Base-by-base conservation (phyloP, 2,888 invertebrate genomes). In the Hyposoter didymator region DNA sequence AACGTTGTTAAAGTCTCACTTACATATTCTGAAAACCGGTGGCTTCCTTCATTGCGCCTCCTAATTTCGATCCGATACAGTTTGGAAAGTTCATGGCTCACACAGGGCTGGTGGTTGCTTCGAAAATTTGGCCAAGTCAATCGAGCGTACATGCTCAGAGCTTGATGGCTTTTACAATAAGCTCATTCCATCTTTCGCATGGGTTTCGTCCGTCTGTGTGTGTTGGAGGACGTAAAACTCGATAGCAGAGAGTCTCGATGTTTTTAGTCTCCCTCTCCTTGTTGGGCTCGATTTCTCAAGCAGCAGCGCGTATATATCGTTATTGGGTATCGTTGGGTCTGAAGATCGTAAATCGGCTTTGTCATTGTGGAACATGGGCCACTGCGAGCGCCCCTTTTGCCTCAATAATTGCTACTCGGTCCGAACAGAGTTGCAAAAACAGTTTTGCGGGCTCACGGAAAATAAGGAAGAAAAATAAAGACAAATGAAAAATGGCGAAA, bases 281-380 rank as follows among this genome's bases (percentile, higher is more conserved):
- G 8, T 5, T 52, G 22, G 14, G n/a, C 52, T 67, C 22, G 17
- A 12, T 59, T 59, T 43, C 39, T 43, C 10, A 35, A 39, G 28
- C 12, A 14, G n/a, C 43, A 35, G 28, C 2, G 52, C n/a, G n/a
- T n/a, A n/a, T n/a, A n/a, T 52, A n/a, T 74, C 28, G 14, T 59
- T 22, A 14, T 14, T 43, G 35, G 39, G 47, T 49, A 64, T 78
- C 67, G 78, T 32, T 49, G 7, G 76, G 64, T 80, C 75, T 74
- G 64, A 67, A 78, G 73, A 62, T 81, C 84, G 62, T 84, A 84
- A 84, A 84, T 84, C 84, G 78, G 84, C 52, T 81, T 84, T 69
- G 67, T 67, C n/a, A 64, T 49, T 32, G 19, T 39, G 59, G 14
- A 59, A 72, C 70, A 35, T 52, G 10, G 73, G 78, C 39, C 28